phyloP scores from a whole-genome alignment of 2,113 vertebrate genomes.

The Uropsilus gracilis region DNA sequence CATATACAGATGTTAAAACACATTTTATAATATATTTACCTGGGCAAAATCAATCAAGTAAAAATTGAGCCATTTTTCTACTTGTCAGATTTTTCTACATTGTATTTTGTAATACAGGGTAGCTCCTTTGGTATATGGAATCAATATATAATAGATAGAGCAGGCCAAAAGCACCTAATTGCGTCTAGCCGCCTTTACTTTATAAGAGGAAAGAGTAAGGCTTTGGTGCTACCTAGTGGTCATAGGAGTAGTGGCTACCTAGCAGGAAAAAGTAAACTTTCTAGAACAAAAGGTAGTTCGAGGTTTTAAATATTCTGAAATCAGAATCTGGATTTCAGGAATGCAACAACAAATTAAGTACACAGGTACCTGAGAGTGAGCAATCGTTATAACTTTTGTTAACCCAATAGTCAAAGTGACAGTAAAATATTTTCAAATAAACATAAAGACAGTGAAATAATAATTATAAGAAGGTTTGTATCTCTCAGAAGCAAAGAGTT shows the following conservation, averaged over 20 bases:
- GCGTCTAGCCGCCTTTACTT: background rate
- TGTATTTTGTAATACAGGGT: background rate
- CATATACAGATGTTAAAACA: background rate
- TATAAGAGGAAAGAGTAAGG: background rate
- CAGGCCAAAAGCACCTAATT: background rate
- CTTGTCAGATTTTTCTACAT: background rate
- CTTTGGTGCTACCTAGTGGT: constrained; percentile 55
- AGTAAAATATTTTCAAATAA: constrained; percentile 33
- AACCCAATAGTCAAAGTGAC: background rate
- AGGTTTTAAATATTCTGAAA: background rate
- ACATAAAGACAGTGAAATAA: background rate
- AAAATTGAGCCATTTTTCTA: background rate
- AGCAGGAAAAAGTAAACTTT: background rate
- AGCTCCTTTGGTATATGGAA: background rate
- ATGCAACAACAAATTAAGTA: background rate
- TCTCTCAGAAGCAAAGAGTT: background rate
- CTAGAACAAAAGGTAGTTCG: background rate
- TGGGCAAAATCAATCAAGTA: background rate
- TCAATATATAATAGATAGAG: background rate
- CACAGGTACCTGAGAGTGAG: background rate
- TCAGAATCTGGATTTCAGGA: background rate
- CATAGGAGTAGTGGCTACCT: background rate
- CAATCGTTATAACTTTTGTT: background rate
- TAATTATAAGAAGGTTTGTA: background rate
- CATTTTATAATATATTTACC: background rate